phyloP scores from a whole-genome alignment of 2,888 invertebrate species.

The Callimorpha dominula region DNA sequence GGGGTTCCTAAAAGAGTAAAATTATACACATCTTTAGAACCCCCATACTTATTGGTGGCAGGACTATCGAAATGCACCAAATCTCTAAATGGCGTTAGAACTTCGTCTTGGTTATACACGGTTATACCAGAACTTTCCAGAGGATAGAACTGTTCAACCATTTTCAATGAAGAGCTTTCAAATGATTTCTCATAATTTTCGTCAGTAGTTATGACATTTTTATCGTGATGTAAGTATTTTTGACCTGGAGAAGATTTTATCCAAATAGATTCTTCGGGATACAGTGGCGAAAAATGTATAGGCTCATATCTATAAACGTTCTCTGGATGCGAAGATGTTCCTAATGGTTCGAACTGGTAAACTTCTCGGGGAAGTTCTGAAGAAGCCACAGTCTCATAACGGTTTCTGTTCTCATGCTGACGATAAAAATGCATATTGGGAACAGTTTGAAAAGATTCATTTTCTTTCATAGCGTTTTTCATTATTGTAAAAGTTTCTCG shows the following conservation, averaged over 20 bases:
- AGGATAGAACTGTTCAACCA: neutral
- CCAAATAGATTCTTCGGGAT: slow-evolving; percentile 13
- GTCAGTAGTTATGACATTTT: neutral
- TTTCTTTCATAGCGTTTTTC: neutral
- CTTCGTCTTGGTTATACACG: neutral
- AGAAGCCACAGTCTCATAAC: slow-evolving; percentile 23
- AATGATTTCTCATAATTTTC: neutral
- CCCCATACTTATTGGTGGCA: neutral
- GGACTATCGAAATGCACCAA: slow-evolving; percentile 1
- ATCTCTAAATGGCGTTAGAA: neutral
- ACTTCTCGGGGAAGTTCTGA: slow-evolving; percentile 6
- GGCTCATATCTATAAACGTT: slow-evolving; percentile 43
- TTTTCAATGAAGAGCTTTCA: neutral
- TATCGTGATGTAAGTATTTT: neutral
- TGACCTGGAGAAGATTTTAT: neutral
- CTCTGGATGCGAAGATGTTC: slow-evolving; percentile 13
- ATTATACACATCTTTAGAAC: neutral
- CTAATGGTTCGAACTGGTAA: slow-evolving; percentile 6
- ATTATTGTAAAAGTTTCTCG: neutral
- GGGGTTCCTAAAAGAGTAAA: neutral
- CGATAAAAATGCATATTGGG: neutral
- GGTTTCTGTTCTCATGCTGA: neutral
- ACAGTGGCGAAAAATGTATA: slow-evolving; percentile 14
- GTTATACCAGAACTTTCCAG: neutral
- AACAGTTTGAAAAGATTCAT: neutral